Conservation (phyloP, 2,888 invertebrate genomes). For the Macrophya alboannulata region DNA sequence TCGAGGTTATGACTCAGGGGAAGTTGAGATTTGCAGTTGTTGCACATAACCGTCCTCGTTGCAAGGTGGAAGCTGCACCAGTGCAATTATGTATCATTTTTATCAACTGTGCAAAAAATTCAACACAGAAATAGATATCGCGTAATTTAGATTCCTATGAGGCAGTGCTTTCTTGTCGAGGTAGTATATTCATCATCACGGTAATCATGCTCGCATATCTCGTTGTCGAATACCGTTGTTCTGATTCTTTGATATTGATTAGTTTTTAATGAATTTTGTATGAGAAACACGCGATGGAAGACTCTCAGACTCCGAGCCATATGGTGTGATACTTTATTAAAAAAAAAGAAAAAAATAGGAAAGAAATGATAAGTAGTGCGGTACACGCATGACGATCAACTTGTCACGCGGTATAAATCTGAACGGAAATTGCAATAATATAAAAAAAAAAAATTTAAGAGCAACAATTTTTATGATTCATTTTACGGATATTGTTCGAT, state of each 20-base stretch:
- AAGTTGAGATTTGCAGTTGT: background rate
- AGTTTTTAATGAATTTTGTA: background rate
- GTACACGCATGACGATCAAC: too few relatives aligned
- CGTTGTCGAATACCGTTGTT: background rate
- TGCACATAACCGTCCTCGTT: slow-evolving; percentile 5
- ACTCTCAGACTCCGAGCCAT: background rate
- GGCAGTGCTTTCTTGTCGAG: background rate
- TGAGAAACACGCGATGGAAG: background rate
- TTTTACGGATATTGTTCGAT: too few relatives aligned
- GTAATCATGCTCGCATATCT: background rate
- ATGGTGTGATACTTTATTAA: background rate
- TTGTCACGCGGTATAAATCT: too few relatives aligned
- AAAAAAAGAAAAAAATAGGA: background rate
- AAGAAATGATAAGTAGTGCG: too few relatives aligned
- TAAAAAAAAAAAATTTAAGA: too few relatives aligned
- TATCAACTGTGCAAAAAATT: background rate
- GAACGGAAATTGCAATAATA: too few relatives aligned
- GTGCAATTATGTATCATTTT: background rate
- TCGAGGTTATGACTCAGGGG: background rate
- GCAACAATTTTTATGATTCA: too few relatives aligned
- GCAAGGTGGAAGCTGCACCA: slow-evolving; percentile 10
- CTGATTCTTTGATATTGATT: background rate
- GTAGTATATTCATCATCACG: background rate
- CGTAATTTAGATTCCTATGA: background rate
- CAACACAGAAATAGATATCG: background rate